Percentiles rank a stretch among this genome's conserved stretches.
These are phyloP conservation scores for Anthoscopus minutus DNA, from an alignment of 2,113 vertebrate genomes.

Conservation along the genomic window DNA sequence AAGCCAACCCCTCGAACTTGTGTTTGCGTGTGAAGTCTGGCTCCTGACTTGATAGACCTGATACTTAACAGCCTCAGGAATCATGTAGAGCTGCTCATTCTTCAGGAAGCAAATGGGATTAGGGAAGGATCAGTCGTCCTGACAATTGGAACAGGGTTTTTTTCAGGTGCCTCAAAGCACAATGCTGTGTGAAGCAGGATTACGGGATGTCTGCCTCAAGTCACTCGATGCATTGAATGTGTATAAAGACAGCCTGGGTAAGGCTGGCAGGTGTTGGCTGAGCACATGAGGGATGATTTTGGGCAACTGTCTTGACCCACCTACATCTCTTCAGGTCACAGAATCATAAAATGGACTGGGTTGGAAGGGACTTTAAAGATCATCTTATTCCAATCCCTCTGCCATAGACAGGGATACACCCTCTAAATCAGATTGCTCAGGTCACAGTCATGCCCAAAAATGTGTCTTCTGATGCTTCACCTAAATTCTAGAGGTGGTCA, in stretches of 20 bases:
- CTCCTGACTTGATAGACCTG: neutral
- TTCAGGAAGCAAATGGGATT: conserved; percentile 23
- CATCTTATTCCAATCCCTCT: rapidly evolving
- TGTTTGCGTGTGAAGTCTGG: neutral
- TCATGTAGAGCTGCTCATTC: neutral
- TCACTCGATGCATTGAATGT: neutral
- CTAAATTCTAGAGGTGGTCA: neutral
- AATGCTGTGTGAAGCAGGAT: neutral
- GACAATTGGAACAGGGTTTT: neutral
- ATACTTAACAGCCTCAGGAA: neutral
- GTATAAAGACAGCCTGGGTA: neutral
- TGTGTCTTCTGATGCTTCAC: neutral
- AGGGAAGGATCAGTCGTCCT: conserved; percentile 5
- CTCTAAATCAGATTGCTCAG: neutral
- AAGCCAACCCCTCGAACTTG: neutral
- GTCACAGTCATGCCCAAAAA: neutral
- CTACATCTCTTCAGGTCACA: neutral
- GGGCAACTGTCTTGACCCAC: neutral
- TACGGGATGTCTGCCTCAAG: neutral
- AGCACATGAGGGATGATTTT: neutral
- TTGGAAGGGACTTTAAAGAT: neutral
- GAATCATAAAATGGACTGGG: neutral
- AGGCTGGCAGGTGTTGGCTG: neutral
- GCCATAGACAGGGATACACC: neutral
- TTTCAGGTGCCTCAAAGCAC: conserved; percentile 1